Evolutionary conservation across 2,113 vertebrate genomes (phyloP), one percentile per base, ranked within the genome.

Genomic region (Amazona guildingii): DNA sequence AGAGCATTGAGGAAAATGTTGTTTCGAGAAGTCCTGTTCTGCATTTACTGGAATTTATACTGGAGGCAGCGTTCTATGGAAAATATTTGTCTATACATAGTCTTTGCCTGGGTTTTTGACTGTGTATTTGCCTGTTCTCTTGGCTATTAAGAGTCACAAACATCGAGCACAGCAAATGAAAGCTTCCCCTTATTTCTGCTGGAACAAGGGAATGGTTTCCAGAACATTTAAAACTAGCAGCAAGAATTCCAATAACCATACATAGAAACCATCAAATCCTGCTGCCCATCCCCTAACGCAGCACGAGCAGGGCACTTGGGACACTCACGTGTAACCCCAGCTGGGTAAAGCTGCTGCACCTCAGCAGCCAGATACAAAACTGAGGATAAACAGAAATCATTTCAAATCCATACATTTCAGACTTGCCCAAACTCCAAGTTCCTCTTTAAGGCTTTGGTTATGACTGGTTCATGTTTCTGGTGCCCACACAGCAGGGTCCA

Each of bases 11-110:
- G 86, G 94, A 77, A 68, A 20, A 57, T 0, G 17, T 49, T 25
- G 29, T 82, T 95, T 76, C 6, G 28, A 92, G 94, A 84, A 84
- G 51, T 51, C 82, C 52, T 88, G 83, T 57, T n/a, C 1, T 27
- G 35, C 43, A n/a, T 78, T 97, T 89, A 94, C 93, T 64, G 86
- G 94, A 95, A 95, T 67, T 72, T 7, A 23, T 7, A 51, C 55
- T 51, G 77, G 48, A 91, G 91, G 74, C 81, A 92, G 92, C 1
- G 64, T 6, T 73, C 37, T 15, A 10, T 1, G 86, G 93, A 94
- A 96, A 91, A 28, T 55, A 48, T 49, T 68, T 61, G 41, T 77
- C 86, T 64, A 11, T 78, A 68, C 55, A 84, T 17, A 10, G 88
- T 4, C 15, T 35, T 73, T 76, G 54, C 21, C 46, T 25, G 33